phyloP scores from a whole-genome alignment of 1,140 invertebrate genomes.

The Polyergus mexicanus region DNA sequence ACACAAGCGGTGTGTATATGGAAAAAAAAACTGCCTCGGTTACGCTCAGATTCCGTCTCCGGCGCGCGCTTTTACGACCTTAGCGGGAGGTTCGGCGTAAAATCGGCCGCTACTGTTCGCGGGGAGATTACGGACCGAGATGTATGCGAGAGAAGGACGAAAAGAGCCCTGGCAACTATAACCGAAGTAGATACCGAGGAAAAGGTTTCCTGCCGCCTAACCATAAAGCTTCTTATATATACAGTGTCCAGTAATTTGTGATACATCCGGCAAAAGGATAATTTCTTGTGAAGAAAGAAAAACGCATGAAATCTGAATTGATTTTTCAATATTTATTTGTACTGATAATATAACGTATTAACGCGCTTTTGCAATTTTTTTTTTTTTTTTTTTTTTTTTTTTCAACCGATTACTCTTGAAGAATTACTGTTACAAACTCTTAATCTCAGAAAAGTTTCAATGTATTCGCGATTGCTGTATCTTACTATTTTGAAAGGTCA shows the following conservation, averaged over 20 bases:
- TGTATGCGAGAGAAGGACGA: neutral
- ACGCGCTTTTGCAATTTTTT: neutral
- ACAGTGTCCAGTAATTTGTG: neutral
- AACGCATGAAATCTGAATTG: neutral
- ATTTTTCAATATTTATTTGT: slow-evolving; percentile 11
- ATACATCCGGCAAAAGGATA: neutral
- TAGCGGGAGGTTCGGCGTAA: slow-evolving; percentile 51
- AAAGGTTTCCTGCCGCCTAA: no score
- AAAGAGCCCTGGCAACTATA: slow-evolving; percentile 21
- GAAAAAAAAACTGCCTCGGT: slow-evolving; percentile 51
- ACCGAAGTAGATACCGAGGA: neutral
- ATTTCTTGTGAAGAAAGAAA: neutral
- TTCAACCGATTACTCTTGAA: neutral
- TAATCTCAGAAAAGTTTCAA: neutral
- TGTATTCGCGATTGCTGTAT: neutral
- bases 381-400: slow-evolving; percentile 25
- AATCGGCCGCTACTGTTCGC: slow-evolving; percentile 22
- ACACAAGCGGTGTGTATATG: neutral
- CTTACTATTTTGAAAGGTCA: neutral
- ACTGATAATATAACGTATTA: neutral
- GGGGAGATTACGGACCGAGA: slow-evolving; percentile 12
- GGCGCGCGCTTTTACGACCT: slow-evolving; percentile 47
- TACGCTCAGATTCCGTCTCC: slow-evolving; percentile 39
- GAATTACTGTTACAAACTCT: neutral
- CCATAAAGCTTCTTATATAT: slow-evolving; percentile 4